Evolutionary conservation across 2,888 invertebrate species (phyloP), one percentile per base, ranked within the genome.

Genomic region (Choristoneura rosaceana): DNA sequence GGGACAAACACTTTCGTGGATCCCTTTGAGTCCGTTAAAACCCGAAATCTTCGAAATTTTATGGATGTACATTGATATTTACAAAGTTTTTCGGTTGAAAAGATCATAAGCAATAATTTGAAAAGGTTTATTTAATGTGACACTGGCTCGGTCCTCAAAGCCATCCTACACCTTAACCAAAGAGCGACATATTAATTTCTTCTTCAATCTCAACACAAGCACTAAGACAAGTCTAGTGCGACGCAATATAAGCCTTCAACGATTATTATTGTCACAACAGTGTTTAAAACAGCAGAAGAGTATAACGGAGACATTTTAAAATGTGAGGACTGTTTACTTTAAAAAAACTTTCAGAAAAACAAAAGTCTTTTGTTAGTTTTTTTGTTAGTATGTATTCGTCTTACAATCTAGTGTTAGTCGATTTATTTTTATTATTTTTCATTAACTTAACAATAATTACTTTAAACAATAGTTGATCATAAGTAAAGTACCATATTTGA

Each of bases 21-120:
- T 52, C 12, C 38, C 12, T 41, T 65, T 52, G 17, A 64, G 38
- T n/a, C 50, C 38, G 15, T 41, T 60, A n/a, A n/a, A 60, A 15
- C 33, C 10, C 60, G 12, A 61, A 10, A 38, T 60, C 59, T 17
- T 4, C 4, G 7, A 8, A 17, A 10, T 41, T 10, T 17, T 25
- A 25, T 12, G 25, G 14, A 52, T 25, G 52, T 9, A 14, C 17
- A 52, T 55, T n/a, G 12, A 55, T 12, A 10, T 25, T 25, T 55
- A 17, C 17, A 25, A 25, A 55, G 25, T 4, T 25, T 55, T 55
- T 17, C 4, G 55, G 25, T 25, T 14, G 17, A 15, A 47, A 59
- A 59, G 59, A 25, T 25, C 12, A 55, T 52, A 34, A 45, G n/a
- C 47, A 47, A 47, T 12, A n/a, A 47, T 47, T n/a, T 47, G 9